These are phyloP conservation scores for Pterobdella sp. DNA, from an alignment of 2,888 invertebrate genomes.

Conservation along the genomic window DNA sequence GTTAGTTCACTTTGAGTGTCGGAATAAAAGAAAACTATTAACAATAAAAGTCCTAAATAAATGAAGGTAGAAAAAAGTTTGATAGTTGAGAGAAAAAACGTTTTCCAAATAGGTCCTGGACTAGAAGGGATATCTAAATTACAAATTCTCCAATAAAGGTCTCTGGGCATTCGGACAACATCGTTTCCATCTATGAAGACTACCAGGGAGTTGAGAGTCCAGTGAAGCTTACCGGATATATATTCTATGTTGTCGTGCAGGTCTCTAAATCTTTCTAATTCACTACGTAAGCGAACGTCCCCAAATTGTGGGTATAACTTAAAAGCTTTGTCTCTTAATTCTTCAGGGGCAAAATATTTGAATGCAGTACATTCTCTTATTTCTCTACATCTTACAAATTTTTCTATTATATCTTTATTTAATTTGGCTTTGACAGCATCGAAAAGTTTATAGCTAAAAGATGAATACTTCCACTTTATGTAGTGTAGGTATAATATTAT, in stretches of 20 bases:
- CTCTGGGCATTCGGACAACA: conserved; percentile 46
- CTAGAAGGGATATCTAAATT: conserved; percentile 46
- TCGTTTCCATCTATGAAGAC: conserved; percentile 40
- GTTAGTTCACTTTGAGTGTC: conserved; percentile 39
- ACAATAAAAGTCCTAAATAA: conserved; percentile 47
- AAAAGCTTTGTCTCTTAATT: neutral
- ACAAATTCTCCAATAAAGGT: conserved; percentile 45
- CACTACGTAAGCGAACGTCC: neutral
- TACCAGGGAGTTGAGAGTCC: conserved; percentile 35
- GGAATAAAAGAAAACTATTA: conserved; percentile 47
- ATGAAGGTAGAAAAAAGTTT: conserved; percentile 46
- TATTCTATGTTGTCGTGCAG: conserved; percentile 36
- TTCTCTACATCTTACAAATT: conserved; percentile 43
- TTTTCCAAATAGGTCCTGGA: conserved; percentile 47
- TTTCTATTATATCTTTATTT: conserved; percentile 41
- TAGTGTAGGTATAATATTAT: conserved; percentile 47
- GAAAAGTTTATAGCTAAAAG: conserved; percentile 45
- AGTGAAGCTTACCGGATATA: conserved; percentile 34
- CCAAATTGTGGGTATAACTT: neutral
- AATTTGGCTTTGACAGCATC: conserved; percentile 45
- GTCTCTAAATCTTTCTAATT: neutral
- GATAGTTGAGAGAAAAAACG: conserved; percentile 44
- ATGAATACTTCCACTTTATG: conserved; percentile 46
- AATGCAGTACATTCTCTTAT: conserved; percentile 47
- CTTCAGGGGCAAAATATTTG: conserved; percentile 37